Conservation (phyloP, 2,797 vertebrate species). For the Trachops cirrhosus region DNA sequence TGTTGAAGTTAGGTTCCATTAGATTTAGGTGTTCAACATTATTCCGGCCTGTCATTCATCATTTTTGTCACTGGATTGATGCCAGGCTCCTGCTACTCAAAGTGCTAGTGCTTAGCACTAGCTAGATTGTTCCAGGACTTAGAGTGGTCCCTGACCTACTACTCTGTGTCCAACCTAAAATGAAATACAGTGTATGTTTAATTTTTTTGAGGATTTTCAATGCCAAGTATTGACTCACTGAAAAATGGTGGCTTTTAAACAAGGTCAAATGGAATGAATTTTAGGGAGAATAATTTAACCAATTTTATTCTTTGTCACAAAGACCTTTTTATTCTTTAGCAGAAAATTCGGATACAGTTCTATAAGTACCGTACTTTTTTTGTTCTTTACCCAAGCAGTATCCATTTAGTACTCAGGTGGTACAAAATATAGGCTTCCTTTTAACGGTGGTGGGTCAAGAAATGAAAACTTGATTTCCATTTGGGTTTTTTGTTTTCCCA, state of each 20-base stretch:
- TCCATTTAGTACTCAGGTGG: background rate
- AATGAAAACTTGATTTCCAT: conserved; percentile 29
- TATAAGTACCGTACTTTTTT: background rate
- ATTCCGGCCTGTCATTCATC: background rate
- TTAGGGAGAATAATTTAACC: conserved; percentile 3
- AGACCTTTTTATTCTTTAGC: background rate
- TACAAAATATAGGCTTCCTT: background rate
- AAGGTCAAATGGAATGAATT: background rate
- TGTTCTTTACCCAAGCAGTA: background rate
- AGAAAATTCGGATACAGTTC: background rate
- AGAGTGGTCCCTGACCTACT: background rate
- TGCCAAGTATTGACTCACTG: background rate
- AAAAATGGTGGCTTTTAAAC: conserved; percentile 18
- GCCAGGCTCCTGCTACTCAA: background rate
- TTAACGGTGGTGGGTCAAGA: conserved; percentile 29
- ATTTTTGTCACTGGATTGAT: conserved; percentile 28
- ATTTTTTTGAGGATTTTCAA: conserved; percentile 39
- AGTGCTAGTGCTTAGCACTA: background rate
- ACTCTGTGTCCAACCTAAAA: background rate
- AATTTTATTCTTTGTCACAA: conserved; percentile 27
- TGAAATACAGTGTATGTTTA: background rate
- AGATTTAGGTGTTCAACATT: background rate
- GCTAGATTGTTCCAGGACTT: background rate
- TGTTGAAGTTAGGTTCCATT: background rate
- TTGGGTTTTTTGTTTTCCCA: conserved; percentile 18